Base-by-base conservation (phyloP, 2,888 invertebrate species). In the Oscheius sp. region DNA sequence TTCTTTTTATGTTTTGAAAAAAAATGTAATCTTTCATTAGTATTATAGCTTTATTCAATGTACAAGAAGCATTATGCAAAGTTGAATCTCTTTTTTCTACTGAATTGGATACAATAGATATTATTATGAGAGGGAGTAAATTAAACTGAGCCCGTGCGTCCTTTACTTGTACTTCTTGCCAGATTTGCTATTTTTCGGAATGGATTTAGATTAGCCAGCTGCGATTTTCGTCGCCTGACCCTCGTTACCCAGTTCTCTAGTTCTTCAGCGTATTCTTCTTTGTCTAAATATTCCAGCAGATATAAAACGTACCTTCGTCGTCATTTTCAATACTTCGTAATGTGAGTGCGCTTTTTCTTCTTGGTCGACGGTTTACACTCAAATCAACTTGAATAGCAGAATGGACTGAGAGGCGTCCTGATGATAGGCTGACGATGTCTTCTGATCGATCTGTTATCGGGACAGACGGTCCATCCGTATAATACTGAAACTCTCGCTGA, bases 141-240 rank as follows among this genome's bases (percentile, higher is more conserved):
- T 9, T 59, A 59, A 12, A 59, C 28, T 26, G 59, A 59, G 26
- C 59, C 59, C 59, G 44, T 59, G 41, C 59, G 41, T 44, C 28
- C 44, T 44, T 59, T 59, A 28, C 59, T 59, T 26, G 59, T 44
- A 59, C 59, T 59, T 28, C 59, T 41, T 2, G 59, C 59, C n/a
- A 59, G 59, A 28, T 26, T 44, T 9, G 47, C 47, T 47, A 62
- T 62, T 33, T 47, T 62, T n/a, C 36, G 30, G 47, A 62, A 62
- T 20, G 62, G 62, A 47, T 62, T 62, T 17, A 62, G 30, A 8
- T 45, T n/a, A 24, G 62, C 62, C 33, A 62, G 32, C 33, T 62
- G 62, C 20, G 62, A 62, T 32, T 47, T 45, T 45, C 62, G n/a
- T 32, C 62, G 30, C 32, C 30, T n/a, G 20, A 62, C 36, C 30